These are phyloP conservation scores for Coccyzus lansbergi DNA, from an alignment of 2,797 vertebrate species.

Conservation along the genomic window DNA sequence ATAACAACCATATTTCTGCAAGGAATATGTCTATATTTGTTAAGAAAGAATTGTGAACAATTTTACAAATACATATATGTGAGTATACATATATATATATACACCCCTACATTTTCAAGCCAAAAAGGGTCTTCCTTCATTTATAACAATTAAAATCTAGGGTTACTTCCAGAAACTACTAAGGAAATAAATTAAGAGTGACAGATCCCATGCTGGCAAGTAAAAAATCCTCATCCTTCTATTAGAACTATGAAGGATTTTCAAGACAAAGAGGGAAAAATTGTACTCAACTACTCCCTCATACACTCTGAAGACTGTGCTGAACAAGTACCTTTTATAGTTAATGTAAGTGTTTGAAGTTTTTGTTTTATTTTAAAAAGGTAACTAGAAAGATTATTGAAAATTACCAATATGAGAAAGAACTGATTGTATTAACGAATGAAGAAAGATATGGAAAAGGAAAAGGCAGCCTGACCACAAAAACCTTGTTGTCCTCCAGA, in stretches of 20 bases:
- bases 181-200: not conserved
- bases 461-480: not conserved
- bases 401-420: not conserved
- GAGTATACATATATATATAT: accelerated
- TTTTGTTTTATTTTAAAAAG: not conserved
- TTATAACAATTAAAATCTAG: not conserved
- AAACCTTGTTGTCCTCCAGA: not conserved
- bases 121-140: not conserved
- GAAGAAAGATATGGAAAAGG: not conserved
- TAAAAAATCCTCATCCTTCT: not conserved
- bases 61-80: not conserved
- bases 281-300: not conserved
- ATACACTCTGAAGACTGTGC: not conserved
- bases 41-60: not conserved
- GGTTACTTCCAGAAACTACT: not conserved
- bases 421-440: not conserved
- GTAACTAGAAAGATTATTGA: not conserved
- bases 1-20: not conserved
- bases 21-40: not conserved
- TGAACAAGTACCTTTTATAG: not conserved
- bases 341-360: not conserved
- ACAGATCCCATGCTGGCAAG: not conserved
- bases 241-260: not conserved
- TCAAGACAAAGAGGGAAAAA: not conserved
- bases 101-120: not conserved